Evolutionary conservation across 2,888 invertebrate genomes (phyloP).

Genomic region (Pocota personata): DNA sequence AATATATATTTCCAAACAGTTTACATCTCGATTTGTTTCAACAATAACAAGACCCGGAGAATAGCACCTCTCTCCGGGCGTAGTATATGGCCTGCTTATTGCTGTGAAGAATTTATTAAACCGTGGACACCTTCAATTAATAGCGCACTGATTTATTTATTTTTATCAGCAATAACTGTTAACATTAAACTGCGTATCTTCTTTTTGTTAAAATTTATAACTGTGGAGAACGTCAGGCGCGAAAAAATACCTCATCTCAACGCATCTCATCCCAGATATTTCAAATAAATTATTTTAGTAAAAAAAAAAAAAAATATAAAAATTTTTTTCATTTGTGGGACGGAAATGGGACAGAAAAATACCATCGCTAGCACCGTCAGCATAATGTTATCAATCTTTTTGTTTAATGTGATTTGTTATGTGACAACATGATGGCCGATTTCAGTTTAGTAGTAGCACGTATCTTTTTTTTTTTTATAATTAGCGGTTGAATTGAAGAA

Average conservation of each 20-base stretch:
- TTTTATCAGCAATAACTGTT: conserved; percentile 72
- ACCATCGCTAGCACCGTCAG: conserved; percentile 10
- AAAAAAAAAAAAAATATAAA: background rate
- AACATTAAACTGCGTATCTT: conserved; percentile 64
- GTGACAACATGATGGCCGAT: conserved; percentile 60
- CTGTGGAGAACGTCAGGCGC: background rate
- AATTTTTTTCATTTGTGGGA: conserved; percentile 9
- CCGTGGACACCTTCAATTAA: conserved; percentile 68
- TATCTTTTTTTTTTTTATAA: conserved; percentile 20
- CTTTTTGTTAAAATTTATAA: conserved; percentile 55
- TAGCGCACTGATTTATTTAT: conserved; percentile 67
- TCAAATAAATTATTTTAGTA: conserved; percentile 52
- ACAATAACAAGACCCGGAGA: conserved; percentile 24
- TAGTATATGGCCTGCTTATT: background rate
- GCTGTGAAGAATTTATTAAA: conserved; percentile 59
- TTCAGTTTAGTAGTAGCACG: conserved; percentile 29
- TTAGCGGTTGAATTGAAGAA: conserved; percentile 40
- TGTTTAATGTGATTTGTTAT: conserved; percentile 57
- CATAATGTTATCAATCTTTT: conserved; percentile 53
- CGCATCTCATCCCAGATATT: conserved; percentile 33
- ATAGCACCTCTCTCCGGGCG: background rate
- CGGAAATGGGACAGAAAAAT: conserved; percentile 44
- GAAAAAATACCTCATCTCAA: conserved; percentile 14
- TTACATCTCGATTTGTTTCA: conserved; percentile 50
- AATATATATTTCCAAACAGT: conserved; percentile 52